These are phyloP conservation scores for Strongylocentrotus purpuratus DNA, from an alignment of 35 echinoderm and acorn worm species.

Conservation along the genomic window DNA sequence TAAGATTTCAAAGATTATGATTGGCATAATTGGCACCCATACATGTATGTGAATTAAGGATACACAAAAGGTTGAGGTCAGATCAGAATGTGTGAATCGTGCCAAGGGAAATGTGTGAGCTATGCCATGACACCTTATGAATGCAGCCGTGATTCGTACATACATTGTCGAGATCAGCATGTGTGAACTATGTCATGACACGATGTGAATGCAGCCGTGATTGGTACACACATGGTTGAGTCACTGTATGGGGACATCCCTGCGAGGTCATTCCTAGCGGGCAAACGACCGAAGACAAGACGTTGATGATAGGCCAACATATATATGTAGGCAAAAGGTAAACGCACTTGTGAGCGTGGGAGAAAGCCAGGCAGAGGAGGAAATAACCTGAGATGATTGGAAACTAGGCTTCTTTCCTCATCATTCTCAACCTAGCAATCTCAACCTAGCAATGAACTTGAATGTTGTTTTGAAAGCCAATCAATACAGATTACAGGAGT, in stretches of 20 bases:
- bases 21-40: too few species aligned
- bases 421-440: neutral
- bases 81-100: too few species aligned
- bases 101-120: too few species aligned
- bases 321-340: neutral
- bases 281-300: neutral
- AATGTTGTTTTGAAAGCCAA: neutral
- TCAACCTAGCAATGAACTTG: neutral
- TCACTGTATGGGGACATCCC: constrained; percentile 15
- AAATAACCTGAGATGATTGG: neutral
- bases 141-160: too few species aligned
- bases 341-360: neutral
- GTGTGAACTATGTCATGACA: neutral
- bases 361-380: neutral
- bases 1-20: too few species aligned
- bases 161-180: too few species aligned
- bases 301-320: neutral
- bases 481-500: neutral
- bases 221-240: neutral
- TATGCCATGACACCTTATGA: too few species aligned
- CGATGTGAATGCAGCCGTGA: neutral
- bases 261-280: neutral
- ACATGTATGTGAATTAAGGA: too few species aligned
- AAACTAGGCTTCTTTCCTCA: neutral
- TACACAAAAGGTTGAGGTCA: too few species aligned